Evolutionary conservation across 1,140 invertebrate genomes (phyloP).

Genomic region (Agrypnia vestita): DNA sequence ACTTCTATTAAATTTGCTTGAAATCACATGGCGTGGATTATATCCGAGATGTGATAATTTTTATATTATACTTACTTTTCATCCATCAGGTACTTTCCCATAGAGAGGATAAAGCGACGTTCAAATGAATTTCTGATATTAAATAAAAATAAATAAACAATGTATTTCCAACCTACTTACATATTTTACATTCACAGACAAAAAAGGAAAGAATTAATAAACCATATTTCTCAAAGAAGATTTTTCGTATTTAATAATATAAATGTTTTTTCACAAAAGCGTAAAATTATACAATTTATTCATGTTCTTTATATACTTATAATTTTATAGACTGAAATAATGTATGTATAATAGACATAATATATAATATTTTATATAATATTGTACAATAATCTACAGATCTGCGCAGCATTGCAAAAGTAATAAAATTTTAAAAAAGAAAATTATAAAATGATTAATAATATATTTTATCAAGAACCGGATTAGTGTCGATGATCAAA

Average conservation of each 20-base stretch:
- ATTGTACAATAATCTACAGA: constrained; percentile 59
- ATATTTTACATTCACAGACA: too few relatives aligned
- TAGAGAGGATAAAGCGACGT: too few relatives aligned
- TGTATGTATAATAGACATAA: constrained; percentile 56
- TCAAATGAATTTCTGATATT: too few relatives aligned
- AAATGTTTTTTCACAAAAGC: constrained; percentile 61
- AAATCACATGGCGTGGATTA: too few relatives aligned
- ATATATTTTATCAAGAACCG: constrained; percentile 29
- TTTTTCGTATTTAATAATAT: constrained; percentile 59
- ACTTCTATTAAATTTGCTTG: too few relatives aligned
- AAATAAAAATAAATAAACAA: too few relatives aligned
- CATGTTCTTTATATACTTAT: constrained; percentile 54
- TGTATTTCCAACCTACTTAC: too few relatives aligned
- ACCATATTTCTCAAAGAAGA: constrained; percentile 51
- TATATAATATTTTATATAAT: constrained; percentile 54
- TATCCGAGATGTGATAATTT: too few relatives aligned
- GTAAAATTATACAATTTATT: constrained; percentile 61
- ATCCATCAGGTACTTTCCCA: too few relatives aligned
- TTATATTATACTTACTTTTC: too few relatives aligned
- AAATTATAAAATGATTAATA: constrained; percentile 36
- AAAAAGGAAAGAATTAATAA: background rate
- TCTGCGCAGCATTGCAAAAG: constrained; percentile 45
- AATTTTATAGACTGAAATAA: constrained; percentile 51
- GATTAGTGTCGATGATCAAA: constrained; percentile 20
- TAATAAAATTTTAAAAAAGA: constrained; percentile 38